These are phyloP conservation scores for Gavialis gangeticus DNA, from an alignment of 2,113 vertebrate species.

Conservation along the genomic window DNA sequence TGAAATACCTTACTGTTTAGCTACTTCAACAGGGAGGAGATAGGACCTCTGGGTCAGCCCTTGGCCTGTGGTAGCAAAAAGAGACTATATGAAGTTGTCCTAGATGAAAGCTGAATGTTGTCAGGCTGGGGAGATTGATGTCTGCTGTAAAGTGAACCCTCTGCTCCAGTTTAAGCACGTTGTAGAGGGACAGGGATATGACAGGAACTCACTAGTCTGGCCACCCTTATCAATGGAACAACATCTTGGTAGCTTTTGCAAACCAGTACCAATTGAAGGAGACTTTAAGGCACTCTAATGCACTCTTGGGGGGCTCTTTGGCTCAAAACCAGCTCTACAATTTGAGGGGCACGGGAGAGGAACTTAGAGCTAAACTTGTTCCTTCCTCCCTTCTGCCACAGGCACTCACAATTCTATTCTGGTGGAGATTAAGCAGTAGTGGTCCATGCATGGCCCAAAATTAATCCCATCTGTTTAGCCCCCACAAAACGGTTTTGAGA, in stretches of 20 bases:
- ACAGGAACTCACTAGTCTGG: background rate
- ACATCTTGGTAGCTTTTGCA: background rate
- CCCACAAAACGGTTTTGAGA: background rate
- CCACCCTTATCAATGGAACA: background rate
- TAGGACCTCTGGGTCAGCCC: background rate
- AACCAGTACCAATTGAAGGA: background rate
- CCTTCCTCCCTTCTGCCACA: background rate
- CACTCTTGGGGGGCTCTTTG: background rate
- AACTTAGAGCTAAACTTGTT: background rate
- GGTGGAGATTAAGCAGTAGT: background rate
- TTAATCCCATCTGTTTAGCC: too few relatives aligned
- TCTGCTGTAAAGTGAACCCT: background rate
- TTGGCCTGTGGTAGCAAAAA: background rate
- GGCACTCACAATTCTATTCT: background rate
- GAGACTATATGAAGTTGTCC: background rate
- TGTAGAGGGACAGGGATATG: background rate
- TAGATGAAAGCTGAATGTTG: background rate
- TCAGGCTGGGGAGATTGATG: background rate
- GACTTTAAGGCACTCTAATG: background rate
- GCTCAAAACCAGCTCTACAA: background rate
- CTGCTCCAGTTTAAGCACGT: background rate
- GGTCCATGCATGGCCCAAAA: background rate
- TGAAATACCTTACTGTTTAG: background rate
- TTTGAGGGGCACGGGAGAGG: background rate
- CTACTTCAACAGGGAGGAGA: background rate